Evolutionary conservation across 2,113 vertebrate genomes (phyloP).

Genomic region (Mustela nigripes): DNA sequence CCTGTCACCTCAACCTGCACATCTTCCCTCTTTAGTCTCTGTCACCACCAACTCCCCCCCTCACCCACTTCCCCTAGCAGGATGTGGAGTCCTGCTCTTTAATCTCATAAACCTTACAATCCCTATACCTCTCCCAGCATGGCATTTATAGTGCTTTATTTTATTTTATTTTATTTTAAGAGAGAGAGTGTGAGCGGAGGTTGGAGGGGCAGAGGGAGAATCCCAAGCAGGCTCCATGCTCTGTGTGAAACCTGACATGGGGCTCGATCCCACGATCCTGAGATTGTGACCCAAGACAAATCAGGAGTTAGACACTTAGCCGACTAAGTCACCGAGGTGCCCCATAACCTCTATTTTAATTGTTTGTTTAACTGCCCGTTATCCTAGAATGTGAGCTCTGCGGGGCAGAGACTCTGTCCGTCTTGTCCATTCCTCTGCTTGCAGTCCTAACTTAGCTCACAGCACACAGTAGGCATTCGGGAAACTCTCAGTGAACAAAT

Average conservation of each 20-base stretch:
- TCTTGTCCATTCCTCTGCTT: not conserved
- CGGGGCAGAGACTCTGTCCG: not conserved
- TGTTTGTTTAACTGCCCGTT: not conserved
- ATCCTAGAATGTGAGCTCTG: not conserved
- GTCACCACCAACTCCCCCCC: too few species aligned
- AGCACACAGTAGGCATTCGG: not conserved
- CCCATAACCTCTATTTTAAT: not conserved
- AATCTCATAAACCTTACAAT: not conserved
- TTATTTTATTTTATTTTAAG: not conserved
- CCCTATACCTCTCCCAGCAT: not conserved
- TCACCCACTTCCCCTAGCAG: not conserved
- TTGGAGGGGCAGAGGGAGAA: not conserved
- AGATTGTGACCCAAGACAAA: not conserved
- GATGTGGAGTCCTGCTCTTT: not conserved
- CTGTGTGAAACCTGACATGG: not conserved
- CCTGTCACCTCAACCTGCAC: not conserved
- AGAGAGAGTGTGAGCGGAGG: not conserved
- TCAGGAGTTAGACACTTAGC: not conserved
- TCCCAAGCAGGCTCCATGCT: not conserved
- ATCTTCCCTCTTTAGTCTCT: not conserved
- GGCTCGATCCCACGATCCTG: not conserved
- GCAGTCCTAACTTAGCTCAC: too few species aligned
- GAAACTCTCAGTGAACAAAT: not conserved
- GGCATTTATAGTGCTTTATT: not conserved
- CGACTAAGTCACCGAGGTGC: accelerated